Evolutionary conservation across 2,797 vertebrate genomes (phyloP), one percentile per base, ranked within the genome.

Genomic region (Prunella strophiata): DNA sequence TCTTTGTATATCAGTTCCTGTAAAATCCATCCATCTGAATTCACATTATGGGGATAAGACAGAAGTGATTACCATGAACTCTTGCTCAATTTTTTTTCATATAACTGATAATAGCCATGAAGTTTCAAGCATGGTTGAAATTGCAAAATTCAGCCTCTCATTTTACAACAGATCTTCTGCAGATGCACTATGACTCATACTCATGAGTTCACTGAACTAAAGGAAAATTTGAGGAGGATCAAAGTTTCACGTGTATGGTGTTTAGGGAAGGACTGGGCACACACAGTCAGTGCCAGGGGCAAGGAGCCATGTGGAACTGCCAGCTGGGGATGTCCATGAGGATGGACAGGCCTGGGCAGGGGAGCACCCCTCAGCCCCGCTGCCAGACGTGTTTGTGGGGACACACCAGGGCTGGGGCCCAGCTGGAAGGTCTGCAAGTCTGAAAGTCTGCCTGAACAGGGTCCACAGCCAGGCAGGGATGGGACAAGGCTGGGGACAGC

Each of bases 271-370:
- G 43, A 43, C 30, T 52, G 58, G 65, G 47, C 50, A 34, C 0
- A 2, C 27, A 70, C 13, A 51, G 80, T 36, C 9, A 10, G 52
- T 43, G 40, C 34, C 50, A 38, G 29, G 10, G 19, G 5, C n/a
- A 47, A 55, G 55, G 19, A 65, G 16, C 38, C 11, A 4, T 1
- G 32, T 16, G n/a, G 34, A 47, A 16, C 9, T 11, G 30, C 32
- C 23, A 38, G 40, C 0, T 0, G 0, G 13, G 20, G 22, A 27
- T 54, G 16, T 23, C 34, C 57, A 18, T 18, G 57, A 58, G 23
- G 57, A 16, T 36, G 16, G 57, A 58, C 34, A 58, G 23, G 45
- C 8, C 21, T 25, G 4, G 2, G 38, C 15, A 58, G 57, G 29
- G 51, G 25, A 61, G 5, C 70, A 72, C 26, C 27, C 45, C 23